Evolutionary conservation across 23 tunicate species (phyloP).

Genomic region (Trididemnum miniatum): DNA sequence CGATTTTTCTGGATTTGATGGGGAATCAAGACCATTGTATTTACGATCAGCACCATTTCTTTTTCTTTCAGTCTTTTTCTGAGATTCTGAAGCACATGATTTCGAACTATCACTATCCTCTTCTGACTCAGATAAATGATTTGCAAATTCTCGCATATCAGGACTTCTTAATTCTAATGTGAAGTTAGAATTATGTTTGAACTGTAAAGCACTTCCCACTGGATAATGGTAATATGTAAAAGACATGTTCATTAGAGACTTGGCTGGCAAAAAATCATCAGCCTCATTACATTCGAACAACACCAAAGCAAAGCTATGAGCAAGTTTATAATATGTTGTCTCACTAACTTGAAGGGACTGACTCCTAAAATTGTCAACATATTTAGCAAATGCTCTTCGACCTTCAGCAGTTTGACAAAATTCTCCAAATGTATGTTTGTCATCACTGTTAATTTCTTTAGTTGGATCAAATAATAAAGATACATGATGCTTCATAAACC

Average conservation of each 20-base stretch:
- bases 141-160: slow-evolving; percentile 28
- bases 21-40: background rate
- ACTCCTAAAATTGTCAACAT: slow-evolving; percentile 64
- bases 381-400: slow-evolving; percentile 65
- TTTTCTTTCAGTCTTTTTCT: background rate
- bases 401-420: slow-evolving; percentile 61
- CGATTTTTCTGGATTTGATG: background rate
- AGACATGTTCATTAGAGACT: slow-evolving; percentile 85
- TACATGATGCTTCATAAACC: slow-evolving; percentile 65
- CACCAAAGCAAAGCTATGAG: slow-evolving; percentile 80
- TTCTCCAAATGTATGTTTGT: slow-evolving; percentile 75
- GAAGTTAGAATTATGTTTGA: background rate
- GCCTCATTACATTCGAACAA: slow-evolving; percentile 85
- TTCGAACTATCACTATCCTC: background rate
- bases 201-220: slow-evolving; percentile 16
- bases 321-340: slow-evolving; percentile 67
- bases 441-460: slow-evolving; percentile 26
- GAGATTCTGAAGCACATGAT: background rate
- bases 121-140: slow-evolving; percentile 11
- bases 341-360: slow-evolving; percentile 55
- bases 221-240: slow-evolving; percentile 83
- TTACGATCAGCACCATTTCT: background rate
- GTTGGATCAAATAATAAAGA: slow-evolving; percentile 47
- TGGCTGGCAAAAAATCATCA: slow-evolving; percentile 83
- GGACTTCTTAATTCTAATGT: slow-evolving; percentile 40